Conservation (phyloP, 2,888 invertebrate species). For the Thecocarcelia acutangulata region DNA sequence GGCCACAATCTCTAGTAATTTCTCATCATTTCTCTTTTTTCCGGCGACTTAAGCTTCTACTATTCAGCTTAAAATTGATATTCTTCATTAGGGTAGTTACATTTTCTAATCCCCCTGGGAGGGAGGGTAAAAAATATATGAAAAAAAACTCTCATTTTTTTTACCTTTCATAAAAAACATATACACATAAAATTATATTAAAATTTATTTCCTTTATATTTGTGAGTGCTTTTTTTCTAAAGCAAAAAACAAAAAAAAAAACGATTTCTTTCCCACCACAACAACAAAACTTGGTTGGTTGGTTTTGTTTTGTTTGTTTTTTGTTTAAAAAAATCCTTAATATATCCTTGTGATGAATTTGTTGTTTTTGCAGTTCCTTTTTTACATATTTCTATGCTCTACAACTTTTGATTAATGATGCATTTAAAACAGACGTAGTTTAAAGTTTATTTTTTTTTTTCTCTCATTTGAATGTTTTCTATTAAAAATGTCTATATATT, state of each 20-base stretch:
- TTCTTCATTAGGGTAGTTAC: constrained; percentile 76
- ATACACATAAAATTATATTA: constrained; percentile 48
- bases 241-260: neutral
- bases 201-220: constrained; percentile 37
- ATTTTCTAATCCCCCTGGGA: constrained; percentile 56
- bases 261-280: constrained; percentile 60
- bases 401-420: constrained; percentile 69
- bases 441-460: constrained; percentile 53
- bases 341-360: constrained; percentile 64
- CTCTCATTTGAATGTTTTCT: constrained; percentile 11
- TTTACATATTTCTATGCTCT: constrained; percentile 19
- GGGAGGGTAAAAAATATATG: constrained; percentile 30
- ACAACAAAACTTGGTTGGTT: constrained; percentile 37
- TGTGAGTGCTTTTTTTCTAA: constrained; percentile 33
- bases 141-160: constrained; percentile 19
- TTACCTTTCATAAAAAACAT: constrained; percentile 34
- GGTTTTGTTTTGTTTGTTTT: constrained; percentile 10
- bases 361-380: constrained; percentile 42
- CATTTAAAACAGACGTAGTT: constrained; percentile 68
- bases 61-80: constrained; percentile 76
- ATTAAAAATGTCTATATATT: constrained; percentile 25
- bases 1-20: constrained; percentile 62
- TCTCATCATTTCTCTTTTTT: constrained; percentile 1
- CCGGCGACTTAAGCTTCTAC: constrained; percentile 60
- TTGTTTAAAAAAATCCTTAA: constrained; percentile 52